These are phyloP conservation scores for Lasioglossum villosulum DNA, from an alignment of 2,888 invertebrate genomes.

Conservation along the genomic window DNA sequence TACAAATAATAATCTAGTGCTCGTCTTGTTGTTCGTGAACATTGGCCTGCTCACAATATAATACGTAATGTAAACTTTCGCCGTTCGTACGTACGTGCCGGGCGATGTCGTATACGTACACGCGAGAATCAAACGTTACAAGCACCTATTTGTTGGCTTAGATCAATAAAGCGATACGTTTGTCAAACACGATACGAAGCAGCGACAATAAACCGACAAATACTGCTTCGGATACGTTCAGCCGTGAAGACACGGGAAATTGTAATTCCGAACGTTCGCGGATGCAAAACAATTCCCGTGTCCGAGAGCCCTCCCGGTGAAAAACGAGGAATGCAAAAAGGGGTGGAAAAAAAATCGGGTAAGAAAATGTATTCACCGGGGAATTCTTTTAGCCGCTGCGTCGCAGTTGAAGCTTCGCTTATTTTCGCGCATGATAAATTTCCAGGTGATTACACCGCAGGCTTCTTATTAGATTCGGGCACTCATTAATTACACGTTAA, in stretches of 20 bases:
- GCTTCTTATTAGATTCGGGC: constrained; percentile 75
- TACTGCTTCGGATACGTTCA: constrained; percentile 30
- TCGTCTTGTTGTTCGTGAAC: background rate
- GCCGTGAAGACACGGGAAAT: background rate
- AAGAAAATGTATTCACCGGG: constrained; percentile 8
- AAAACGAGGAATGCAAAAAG: background rate
- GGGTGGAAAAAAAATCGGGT: background rate
- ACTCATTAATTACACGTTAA: constrained; percentile 80
- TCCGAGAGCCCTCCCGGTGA: background rate
- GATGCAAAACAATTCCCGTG: constrained; percentile 43
- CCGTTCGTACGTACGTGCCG: background rate
- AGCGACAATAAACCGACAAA: constrained; percentile 1
- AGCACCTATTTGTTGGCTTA: background rate
- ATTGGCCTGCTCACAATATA: background rate
- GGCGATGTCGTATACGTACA: background rate
- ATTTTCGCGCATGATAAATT: constrained; percentile 74
- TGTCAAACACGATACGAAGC: constrained; percentile 9
- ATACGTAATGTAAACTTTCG: background rate
- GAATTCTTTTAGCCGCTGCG: constrained; percentile 30
- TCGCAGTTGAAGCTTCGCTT: constrained; percentile 50
- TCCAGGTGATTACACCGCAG: constrained; percentile 75
- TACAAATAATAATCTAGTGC: background rate
- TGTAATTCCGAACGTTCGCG: constrained; percentile 12
- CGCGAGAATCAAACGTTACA: background rate
- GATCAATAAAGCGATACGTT: constrained; percentile 23